Percentiles rank a stretch among this genome's conserved stretches.
Evolutionary conservation across 2,113 vertebrate species (phyloP).

Genomic region (Equus quagga): DNA sequence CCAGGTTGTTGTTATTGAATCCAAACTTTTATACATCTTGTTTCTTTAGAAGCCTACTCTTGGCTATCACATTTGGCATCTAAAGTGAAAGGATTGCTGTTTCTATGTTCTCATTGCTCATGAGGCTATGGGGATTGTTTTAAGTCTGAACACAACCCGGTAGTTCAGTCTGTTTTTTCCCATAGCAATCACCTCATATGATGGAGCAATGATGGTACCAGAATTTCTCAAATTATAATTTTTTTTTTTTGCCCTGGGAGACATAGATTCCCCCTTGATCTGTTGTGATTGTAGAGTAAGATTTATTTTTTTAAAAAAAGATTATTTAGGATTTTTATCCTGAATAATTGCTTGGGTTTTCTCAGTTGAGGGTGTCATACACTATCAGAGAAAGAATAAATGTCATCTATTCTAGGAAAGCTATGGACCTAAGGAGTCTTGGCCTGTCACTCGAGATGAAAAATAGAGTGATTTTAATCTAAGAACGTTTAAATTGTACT

Average conservation of each 20-base stretch:
- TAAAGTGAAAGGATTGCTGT: neutral
- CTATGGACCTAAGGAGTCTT: neutral
- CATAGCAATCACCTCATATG: neutral
- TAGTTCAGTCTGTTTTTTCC: neutral
- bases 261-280: neutral
- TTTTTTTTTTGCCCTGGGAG: neutral
- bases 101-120: neutral
- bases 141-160: neutral
- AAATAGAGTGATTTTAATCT: neutral
- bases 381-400: neutral
- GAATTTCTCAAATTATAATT: neutral
- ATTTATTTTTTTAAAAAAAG: neutral
- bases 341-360: neutral
- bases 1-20: neutral
- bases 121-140: neutral
- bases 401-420: neutral
- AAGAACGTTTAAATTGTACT: neutral
- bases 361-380: neutral
- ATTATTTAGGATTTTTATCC: neutral
- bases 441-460: neutral
- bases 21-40: neutral
- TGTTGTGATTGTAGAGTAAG: neutral
- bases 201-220: neutral
- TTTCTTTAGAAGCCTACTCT: neutral
- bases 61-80: neutral